Evolutionary conservation across 2,113 vertebrate genomes (phyloP).

Genomic region (Cyanoderma ruficeps): DNA sequence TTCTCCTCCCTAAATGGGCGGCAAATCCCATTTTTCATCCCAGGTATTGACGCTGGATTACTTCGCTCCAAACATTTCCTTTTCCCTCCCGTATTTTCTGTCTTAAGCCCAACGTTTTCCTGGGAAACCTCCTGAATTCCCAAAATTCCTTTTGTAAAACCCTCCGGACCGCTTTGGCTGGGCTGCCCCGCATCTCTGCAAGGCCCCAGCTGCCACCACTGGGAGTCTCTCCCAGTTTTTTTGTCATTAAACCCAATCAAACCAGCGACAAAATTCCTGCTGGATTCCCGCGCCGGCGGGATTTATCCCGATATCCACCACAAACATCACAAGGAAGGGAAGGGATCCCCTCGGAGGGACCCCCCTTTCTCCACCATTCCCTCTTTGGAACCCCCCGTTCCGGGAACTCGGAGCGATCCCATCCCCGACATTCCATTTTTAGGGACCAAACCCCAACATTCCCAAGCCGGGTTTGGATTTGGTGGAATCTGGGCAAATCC

Average conservation of each 20-base stretch:
- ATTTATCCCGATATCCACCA: background rate
- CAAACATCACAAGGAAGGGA: accelerated
- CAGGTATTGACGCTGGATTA: background rate
- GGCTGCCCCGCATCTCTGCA: background rate
- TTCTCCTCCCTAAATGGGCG: background rate
- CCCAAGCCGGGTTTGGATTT: accelerated
- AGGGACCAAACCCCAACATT: background rate
- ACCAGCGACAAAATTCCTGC: accelerated
- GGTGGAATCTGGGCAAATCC: background rate
- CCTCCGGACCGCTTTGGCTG: background rate
- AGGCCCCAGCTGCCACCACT: background rate
- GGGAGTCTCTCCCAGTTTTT: accelerated
- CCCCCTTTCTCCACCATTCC: background rate
- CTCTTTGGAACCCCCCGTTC: background rate
- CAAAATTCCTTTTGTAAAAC: background rate
- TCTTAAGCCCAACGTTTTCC: background rate
- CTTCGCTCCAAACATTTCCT: accelerated
- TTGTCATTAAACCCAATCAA: background rate
- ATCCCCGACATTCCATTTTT: background rate
- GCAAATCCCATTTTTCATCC: background rate
- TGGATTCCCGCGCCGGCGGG: accelerated
- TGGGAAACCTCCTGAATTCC: background rate
- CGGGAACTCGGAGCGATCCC: accelerated
- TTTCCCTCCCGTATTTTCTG: accelerated
- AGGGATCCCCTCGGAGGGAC: accelerated